phyloP scores from a whole-genome alignment of 2,888 invertebrate species.

The Nemoura dubitans region DNA sequence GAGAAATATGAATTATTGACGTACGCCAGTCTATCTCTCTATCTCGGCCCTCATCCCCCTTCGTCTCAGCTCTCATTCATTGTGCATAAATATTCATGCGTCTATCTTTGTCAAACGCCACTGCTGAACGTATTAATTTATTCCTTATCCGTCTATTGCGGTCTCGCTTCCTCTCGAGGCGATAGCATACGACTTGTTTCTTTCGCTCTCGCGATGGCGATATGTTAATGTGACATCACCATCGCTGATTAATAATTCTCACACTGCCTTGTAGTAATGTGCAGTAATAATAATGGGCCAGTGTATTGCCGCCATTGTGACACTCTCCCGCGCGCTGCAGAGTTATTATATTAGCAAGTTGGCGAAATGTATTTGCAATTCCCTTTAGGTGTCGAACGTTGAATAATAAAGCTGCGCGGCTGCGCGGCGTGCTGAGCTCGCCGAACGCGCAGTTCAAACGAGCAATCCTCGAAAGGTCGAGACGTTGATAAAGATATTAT shows the following conservation, averaged over 20 bases:
- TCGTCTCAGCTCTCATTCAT: slow-evolving; percentile 3
- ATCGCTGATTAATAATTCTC: slow-evolving; percentile 47
- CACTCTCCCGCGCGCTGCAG: neutral
- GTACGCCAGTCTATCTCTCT: neutral
- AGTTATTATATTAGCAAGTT: slow-evolving; percentile 36
- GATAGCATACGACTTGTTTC: slow-evolving; percentile 7
- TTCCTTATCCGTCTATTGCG: slow-evolving; percentile 25
- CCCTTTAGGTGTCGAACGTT: slow-evolving; percentile 36
- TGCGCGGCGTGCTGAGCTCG: neutral
- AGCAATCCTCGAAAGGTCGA: neutral
- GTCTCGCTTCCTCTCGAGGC: slow-evolving; percentile 9
- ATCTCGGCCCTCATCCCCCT: neutral
- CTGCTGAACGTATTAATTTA: slow-evolving; percentile 37
- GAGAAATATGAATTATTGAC: slow-evolving; percentile 31
- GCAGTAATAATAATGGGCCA: slow-evolving; percentile 43
- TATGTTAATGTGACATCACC: slow-evolving; percentile 45
- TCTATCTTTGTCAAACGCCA: slow-evolving; percentile 25
- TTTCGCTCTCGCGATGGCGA: neutral
- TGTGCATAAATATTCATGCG: slow-evolving; percentile 29
- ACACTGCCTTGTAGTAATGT: slow-evolving; percentile 14
- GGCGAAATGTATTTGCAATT: slow-evolving; percentile 31
- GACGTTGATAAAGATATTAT: neutral
- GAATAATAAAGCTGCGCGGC: slow-evolving; percentile 2
- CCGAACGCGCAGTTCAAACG: neutral
- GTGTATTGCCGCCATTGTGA: slow-evolving; percentile 37